These are phyloP conservation scores for Aphidius colemani DNA, from an alignment of 2,888 invertebrate species.

Conservation along the genomic window DNA sequence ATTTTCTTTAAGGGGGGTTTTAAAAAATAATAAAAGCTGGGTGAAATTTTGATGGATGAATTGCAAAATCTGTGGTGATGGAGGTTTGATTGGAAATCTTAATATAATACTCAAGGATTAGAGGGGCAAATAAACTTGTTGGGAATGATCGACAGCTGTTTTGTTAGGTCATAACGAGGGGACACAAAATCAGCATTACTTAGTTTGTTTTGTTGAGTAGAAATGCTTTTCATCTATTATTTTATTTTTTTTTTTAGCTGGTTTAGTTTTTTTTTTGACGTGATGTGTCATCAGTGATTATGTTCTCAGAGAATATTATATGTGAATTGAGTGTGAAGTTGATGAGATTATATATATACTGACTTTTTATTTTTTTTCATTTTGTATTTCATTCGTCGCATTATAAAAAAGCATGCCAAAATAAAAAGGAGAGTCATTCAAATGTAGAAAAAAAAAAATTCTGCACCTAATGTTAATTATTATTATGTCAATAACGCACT, in stretches of 20 bases:
- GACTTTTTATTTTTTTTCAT: no score
- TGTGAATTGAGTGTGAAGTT: no score
- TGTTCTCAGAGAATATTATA: no score
- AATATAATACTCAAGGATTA: constrained; percentile 5
- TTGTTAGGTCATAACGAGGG: not conserved
- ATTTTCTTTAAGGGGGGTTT: not conserved
- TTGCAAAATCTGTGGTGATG: constrained; percentile 15
- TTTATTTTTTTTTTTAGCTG: not conserved
- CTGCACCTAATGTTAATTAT: no score
- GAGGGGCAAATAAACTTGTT: not conserved
- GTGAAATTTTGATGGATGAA: constrained; percentile 17
- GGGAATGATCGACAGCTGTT: constrained; percentile 17
- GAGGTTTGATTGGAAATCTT: constrained; percentile 19
- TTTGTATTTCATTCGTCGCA: no score
- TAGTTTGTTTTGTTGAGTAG: constrained; percentile 4
- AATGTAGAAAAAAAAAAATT: no score
- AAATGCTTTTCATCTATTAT: not conserved
- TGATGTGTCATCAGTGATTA: no score
- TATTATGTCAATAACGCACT: no score
- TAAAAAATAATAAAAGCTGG: constrained; percentile 6
- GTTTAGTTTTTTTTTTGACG: not conserved
- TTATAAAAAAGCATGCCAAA: no score
- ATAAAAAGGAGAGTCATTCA: no score
- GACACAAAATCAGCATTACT: constrained; percentile 4
- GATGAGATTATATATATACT: no score